Percentiles rank a stretch among this genome's conserved stretches.
Evolutionary conservation across 2,797 vertebrate genomes (phyloP).

Genomic region (Lacerta bilineata): DNA sequence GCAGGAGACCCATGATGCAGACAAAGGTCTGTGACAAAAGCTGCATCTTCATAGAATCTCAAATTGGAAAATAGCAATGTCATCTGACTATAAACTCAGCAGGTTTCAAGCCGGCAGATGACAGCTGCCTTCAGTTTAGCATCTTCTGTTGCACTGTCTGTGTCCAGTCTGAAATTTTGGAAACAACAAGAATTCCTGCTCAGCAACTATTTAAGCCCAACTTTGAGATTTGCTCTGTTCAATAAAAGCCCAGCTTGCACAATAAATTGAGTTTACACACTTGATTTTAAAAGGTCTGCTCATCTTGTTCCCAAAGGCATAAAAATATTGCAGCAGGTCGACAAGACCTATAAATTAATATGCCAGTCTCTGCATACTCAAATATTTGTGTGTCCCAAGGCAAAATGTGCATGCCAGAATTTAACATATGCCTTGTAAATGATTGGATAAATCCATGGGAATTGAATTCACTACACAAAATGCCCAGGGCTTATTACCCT

Average conservation of each 20-base stretch:
- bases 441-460: neutral
- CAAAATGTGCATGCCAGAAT: slow-evolving; percentile 14
- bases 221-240: neutral
- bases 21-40: neutral
- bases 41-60: neutral
- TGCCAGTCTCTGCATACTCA: neutral
- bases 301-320: neutral
- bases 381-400: neutral
- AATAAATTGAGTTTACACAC: neutral
- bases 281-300: neutral
- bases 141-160: neutral
- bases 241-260: neutral
- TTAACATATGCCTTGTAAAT: slow-evolving; percentile 29
- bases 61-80: neutral
- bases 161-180: neutral
- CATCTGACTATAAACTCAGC: neutral
- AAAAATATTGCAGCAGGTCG: neutral
- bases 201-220: neutral
- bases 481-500: neutral
- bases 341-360: neutral
- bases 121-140: neutral
- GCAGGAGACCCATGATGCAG: neutral
- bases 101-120: neutral
- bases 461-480: slow-evolving; percentile 29
- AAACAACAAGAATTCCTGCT: neutral